Conservation (phyloP, 53 echinoderm and acorn worm genomes). For the Holothuria scabra region DNA sequence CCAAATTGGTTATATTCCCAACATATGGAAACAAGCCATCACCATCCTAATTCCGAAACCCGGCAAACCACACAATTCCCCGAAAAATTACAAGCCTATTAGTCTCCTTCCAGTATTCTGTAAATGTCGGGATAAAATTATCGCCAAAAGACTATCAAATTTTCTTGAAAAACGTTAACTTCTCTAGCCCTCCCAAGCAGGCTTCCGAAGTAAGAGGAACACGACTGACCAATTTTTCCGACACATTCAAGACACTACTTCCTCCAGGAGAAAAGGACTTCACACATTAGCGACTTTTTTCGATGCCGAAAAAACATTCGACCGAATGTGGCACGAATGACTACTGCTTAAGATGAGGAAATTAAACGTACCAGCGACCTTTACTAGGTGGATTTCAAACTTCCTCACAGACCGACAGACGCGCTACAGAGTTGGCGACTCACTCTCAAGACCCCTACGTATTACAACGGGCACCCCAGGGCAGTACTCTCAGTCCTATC, state of each 20-base stretch:
- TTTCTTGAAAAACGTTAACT: constrained; percentile 37
- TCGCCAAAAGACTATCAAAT: neutral
- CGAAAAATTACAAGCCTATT: constrained; percentile 67
- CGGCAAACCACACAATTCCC: constrained; percentile 57
- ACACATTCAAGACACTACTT: constrained; percentile 11
- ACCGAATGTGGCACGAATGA: too few species aligned
- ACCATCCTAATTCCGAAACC: constrained; percentile 59
- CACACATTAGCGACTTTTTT: too few species aligned
- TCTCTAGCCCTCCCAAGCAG: constrained; percentile 65
- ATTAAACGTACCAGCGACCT: too few species aligned
- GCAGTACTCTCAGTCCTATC: too few species aligned
- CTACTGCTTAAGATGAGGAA: too few species aligned
- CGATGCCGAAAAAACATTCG: too few species aligned
- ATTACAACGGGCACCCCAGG: too few species aligned
- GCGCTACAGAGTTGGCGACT: too few species aligned
- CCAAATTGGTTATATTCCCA: constrained; percentile 42
- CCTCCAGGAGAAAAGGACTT: constrained; percentile 15
- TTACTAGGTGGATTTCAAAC: too few species aligned
- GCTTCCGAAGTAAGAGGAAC: constrained; percentile 51
- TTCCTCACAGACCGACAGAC: too few species aligned
- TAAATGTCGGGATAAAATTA: constrained; percentile 59
- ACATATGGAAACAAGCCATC: constrained; percentile 57
- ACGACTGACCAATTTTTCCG: constrained; percentile 54
- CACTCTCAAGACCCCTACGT: too few species aligned
- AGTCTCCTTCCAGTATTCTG: constrained; percentile 54